Percentiles rank a stretch among this genome's conserved stretches.
These are phyloP conservation scores for Petrocephalus zakoni DNA, from an alignment of 2,113 vertebrate species.

Conservation along the genomic window DNA sequence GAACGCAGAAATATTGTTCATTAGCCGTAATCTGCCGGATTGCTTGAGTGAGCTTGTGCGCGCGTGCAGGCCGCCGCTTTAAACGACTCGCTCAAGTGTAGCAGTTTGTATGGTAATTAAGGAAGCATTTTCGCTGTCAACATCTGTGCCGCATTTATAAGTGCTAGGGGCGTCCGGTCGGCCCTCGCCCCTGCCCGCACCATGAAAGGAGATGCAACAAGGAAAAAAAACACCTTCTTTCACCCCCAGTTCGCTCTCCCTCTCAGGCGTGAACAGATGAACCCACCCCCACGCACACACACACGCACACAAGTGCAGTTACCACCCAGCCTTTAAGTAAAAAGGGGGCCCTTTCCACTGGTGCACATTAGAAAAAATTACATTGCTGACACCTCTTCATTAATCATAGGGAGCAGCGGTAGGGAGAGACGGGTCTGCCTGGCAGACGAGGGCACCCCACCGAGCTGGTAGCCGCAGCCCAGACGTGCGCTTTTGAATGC, in stretches of 20 bases:
- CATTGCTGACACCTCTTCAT: conserved; percentile 79
- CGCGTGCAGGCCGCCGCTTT: conserved; percentile 83
- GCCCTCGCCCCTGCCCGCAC: conserved; percentile 45
- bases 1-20: conserved; percentile 81
- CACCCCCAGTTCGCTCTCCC: not conserved
- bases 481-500: conserved; percentile 40
- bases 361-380: conserved; percentile 73
- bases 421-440: conserved; percentile 50
- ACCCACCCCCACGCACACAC: conserved; percentile 25
- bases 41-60: conserved; percentile 85
- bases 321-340: conserved; percentile 22
- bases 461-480: conserved; percentile 48
- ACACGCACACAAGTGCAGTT: not conserved
- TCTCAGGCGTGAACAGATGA: conserved; percentile 22
- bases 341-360: conserved; percentile 50
- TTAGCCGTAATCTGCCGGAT: conserved; percentile 82
- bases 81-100: conserved; percentile 93
- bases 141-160: conserved; percentile 87
- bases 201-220: conserved; percentile 32
- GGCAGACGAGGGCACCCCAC: conserved; percentile 49
- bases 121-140: conserved; percentile 87
- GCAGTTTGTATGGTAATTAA: conserved; percentile 99
- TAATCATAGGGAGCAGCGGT: conserved; percentile 70
- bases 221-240: not conserved
- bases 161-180: conserved; percentile 54